phyloP scores from a whole-genome alignment of 2,797 vertebrate species.

The Muscicapa striata region DNA sequence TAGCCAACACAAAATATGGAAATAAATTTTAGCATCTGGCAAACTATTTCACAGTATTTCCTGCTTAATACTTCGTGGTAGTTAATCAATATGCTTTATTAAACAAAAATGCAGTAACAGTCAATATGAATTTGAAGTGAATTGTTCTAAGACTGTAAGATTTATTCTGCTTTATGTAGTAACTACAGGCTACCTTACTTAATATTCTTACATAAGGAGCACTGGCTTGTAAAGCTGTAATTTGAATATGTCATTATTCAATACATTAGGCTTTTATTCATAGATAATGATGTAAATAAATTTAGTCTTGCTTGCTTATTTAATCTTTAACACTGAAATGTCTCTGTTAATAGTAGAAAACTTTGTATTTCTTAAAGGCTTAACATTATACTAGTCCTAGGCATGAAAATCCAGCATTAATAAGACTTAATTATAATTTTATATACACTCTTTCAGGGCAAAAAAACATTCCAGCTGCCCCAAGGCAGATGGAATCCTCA shows the following conservation, averaged over 20 bases:
- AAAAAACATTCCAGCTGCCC: background rate
- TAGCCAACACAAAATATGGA: conserved; percentile 11
- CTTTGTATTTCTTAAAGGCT: background rate
- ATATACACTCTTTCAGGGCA: background rate
- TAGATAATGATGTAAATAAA: conserved; percentile 23
- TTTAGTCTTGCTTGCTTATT: background rate
- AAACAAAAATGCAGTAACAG: background rate
- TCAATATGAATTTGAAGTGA: conserved; percentile 7
- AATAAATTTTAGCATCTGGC: conserved; percentile 39
- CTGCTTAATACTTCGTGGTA: background rate
- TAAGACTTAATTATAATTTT: background rate
- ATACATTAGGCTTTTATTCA: background rate
- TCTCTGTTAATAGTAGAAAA: background rate
- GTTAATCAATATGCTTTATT: conserved; percentile 4
- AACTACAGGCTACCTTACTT: background rate
- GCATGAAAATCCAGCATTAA: conserved; percentile 21
- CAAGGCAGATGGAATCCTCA: background rate
- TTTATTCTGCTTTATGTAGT: background rate
- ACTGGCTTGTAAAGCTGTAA: background rate
- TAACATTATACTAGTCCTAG: background rate
- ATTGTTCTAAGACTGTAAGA: background rate
- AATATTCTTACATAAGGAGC: background rate
- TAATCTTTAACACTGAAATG: background rate
- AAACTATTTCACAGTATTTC: conserved; percentile 8
- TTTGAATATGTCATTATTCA: conserved; percentile 2